Evolutionary conservation across 2,113 vertebrate genomes (phyloP).

Genomic region (Pteronura brasiliensis): DNA sequence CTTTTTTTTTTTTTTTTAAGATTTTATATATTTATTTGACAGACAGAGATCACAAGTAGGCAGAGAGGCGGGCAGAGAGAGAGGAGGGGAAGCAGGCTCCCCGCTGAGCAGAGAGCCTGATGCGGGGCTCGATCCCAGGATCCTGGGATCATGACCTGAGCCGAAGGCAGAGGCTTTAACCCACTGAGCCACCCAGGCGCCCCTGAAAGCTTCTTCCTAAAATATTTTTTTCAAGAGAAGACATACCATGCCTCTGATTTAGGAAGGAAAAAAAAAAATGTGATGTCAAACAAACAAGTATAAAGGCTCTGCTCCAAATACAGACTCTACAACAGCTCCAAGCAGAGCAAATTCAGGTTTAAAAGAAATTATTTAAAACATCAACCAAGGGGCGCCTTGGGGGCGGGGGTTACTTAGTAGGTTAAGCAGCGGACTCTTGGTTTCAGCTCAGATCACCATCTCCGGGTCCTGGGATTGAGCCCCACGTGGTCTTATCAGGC

Average conservation of each 20-base stretch:
- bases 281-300: background rate
- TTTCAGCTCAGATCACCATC: background rate
- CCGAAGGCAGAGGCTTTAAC: no score
- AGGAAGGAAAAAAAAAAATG: background rate
- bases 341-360: background rate
- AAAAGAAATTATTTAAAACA: background rate
- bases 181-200: no score
- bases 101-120: no score
- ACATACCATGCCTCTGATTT: background rate
- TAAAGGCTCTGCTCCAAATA: background rate
- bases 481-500: background rate
- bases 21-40: no score
- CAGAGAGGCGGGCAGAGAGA: no score
- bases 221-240: background rate
- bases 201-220: background rate
- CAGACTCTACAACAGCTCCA: background rate
- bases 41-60: no score
- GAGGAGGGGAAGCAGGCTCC: no score
- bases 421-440: background rate
- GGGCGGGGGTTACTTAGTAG: fast-evolving
- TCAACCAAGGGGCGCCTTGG: background rate
- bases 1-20: no score
- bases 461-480: background rate
- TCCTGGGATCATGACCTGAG: no score
- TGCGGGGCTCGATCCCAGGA: no score